Percentiles rank a stretch among this genome's conserved stretches.
phyloP scores from a whole-genome alignment of 2,797 vertebrate species.

The Siniperca undulata region DNA sequence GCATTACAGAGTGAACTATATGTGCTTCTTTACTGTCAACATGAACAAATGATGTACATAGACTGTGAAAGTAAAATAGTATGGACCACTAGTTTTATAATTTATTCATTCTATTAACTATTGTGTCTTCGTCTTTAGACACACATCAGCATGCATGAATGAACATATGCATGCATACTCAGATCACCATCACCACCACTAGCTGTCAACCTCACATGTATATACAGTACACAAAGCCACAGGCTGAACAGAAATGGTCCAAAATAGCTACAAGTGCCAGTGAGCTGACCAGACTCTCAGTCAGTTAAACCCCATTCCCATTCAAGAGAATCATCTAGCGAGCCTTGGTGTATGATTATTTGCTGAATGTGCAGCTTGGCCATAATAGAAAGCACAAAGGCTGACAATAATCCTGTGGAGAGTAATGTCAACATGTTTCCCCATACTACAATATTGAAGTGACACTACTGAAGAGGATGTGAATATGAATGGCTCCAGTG shows the following conservation, averaged over 20 bases:
- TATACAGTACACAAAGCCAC: not conserved
- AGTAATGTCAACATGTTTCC: constrained; percentile 71
- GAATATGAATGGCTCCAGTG: constrained; percentile 59
- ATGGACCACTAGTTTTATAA: too few species aligned
- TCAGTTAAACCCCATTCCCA: constrained; percentile 59
- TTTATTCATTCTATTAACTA: too few species aligned
- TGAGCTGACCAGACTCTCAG: constrained; percentile 34
- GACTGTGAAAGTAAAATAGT: too few species aligned
- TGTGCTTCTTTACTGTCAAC: constrained; percentile 28
- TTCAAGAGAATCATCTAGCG: constrained; percentile 35
- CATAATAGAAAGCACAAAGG: constrained; percentile 66
- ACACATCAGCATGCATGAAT: constrained; percentile 14
- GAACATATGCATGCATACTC: not conserved
- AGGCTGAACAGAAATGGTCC: constrained; percentile 37
- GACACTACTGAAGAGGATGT: constrained; percentile 71
- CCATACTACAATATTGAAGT: constrained; percentile 48
- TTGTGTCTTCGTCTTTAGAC: not conserved
- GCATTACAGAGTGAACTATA: constrained; percentile 27
- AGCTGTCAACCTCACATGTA: constrained; percentile 16
- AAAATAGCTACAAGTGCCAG: constrained; percentile 47
- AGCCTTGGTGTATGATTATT: constrained; percentile 50
- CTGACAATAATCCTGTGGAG: constrained; percentile 63
- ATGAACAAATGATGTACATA: constrained; percentile 28
- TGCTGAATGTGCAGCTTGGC: constrained; percentile 40
- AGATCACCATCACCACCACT: constrained; percentile 22